Conservation (phyloP, 2,888 invertebrate species). For the Sphecodes monilicornis region DNA sequence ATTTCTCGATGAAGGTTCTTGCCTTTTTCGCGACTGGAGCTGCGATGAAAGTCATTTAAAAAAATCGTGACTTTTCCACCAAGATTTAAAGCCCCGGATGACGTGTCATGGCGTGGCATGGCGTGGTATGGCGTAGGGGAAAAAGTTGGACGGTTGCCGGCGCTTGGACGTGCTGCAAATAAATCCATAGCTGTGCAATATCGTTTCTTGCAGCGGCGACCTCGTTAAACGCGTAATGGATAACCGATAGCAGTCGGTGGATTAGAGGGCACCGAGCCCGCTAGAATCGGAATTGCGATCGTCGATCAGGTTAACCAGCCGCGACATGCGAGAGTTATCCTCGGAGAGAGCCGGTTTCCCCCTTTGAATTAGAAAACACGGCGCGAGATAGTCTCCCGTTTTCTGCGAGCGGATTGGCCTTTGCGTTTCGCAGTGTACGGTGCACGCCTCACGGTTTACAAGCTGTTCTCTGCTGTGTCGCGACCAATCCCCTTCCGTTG, state of each 20-base stretch:
- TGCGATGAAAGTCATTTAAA: background rate
- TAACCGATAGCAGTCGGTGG: slow-evolving; percentile 51
- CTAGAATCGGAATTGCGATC: slow-evolving; percentile 52
- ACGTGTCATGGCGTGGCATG: background rate
- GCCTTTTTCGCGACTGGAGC: too few relatives aligned
- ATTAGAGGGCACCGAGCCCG: slow-evolving; percentile 42
- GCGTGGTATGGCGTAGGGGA: too few relatives aligned
- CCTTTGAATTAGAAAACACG: background rate
- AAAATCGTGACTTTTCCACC: background rate
- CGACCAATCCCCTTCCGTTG: background rate
- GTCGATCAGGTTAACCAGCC: slow-evolving; percentile 49
- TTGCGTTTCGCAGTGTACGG: background rate
- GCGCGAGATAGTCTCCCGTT: background rate
- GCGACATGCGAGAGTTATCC: slow-evolving; percentile 15
- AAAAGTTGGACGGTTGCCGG: slow-evolving; percentile 9
- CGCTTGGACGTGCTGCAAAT: slow-evolving; percentile 46
- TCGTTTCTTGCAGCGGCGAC: slow-evolving; percentile 59
- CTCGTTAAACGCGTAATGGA: slow-evolving; percentile 64
- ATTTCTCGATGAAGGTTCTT: too few relatives aligned
- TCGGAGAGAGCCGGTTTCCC: background rate
- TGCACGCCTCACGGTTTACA: background rate
- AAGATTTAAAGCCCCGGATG: background rate
- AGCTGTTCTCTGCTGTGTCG: background rate
- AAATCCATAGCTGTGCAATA: slow-evolving; percentile 53
- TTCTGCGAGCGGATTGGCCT: background rate